A percentile compares a stretch with the other conserved stretches of the same genome.
These are phyloP conservation scores for Heliocidaris erythrogramma DNA, from an alignment of 35 echinoderm and acorn worm species.

Conservation along the genomic window DNA sequence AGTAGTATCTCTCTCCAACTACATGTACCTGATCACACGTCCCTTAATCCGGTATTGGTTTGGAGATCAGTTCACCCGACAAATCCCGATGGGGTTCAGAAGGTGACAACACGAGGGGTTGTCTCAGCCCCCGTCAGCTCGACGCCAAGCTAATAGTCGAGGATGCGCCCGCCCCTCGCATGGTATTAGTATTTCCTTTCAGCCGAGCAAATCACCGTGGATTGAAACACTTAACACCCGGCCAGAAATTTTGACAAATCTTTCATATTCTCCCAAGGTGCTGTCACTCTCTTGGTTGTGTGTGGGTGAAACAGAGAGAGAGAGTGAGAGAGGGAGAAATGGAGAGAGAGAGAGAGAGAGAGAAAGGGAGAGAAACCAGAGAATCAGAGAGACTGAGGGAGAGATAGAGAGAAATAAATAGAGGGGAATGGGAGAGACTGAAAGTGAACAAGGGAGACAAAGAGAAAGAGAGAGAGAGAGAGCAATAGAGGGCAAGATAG, in stretches of 20 bases:
- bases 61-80: slow-evolving; percentile 27
- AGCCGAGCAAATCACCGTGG: slow-evolving; percentile 13
- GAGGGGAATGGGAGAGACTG: too few relatives aligned
- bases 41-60: slow-evolving; percentile 38
- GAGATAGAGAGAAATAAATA: not conserved
- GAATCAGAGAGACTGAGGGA: not conserved
- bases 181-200: slow-evolving; percentile 41
- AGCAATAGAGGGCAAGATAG: not conserved
- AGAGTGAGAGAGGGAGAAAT: not conserved
- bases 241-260: slow-evolving; percentile 29
- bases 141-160: slow-evolving; percentile 34
- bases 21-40: slow-evolving; percentile 9
- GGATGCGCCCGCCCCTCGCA: slow-evolving; percentile 35
- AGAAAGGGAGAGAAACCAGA: not conserved
- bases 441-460: too few relatives aligned
- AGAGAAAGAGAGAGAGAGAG: too few relatives aligned
- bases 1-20: not conserved
- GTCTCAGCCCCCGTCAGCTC: slow-evolving; percentile 35
- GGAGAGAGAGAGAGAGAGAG: not conserved
- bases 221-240: slow-evolving; percentile 43
- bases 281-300: slow-evolving; percentile 2
- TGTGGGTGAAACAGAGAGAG: not conserved
- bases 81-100: slow-evolving; percentile 31
- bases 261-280: slow-evolving; percentile 29
- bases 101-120: slow-evolving; percentile 39